Conservation (phyloP, 1,140 invertebrate genomes). For the Pseudomyrmex sp. region DNA sequence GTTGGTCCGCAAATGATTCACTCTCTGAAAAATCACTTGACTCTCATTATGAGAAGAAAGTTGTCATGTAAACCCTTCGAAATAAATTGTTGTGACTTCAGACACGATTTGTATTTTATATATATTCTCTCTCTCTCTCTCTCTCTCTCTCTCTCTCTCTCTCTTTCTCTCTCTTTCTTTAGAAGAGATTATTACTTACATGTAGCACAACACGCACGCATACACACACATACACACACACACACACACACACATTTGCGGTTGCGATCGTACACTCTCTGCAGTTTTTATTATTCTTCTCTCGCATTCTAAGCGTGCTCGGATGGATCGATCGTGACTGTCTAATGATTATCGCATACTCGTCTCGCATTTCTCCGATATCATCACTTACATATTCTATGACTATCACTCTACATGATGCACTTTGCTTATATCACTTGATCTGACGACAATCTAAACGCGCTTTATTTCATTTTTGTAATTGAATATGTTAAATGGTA, state of each 20-base stretch:
- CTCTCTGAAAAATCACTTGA: background rate
- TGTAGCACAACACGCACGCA: background rate
- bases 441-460: conserved; percentile 7
- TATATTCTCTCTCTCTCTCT: too few species aligned
- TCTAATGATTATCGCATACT: conserved; percentile 16
- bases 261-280: background rate
- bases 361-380: conserved; percentile 3
- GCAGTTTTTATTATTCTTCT: background rate
- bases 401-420: conserved; percentile 45
- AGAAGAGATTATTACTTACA: background rate
- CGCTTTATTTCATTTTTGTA: conserved; percentile 23
- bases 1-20: background rate
- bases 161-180: too few species aligned
- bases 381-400: conserved; percentile 30
- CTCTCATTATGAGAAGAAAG: background rate
- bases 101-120: too few species aligned
- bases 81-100: too few species aligned
- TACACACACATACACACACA: too few species aligned
- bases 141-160: too few species aligned
- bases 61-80: too few species aligned
- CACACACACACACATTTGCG: too few species aligned
- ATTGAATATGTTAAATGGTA: conserved; percentile 15
- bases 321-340: conserved; percentile 40
- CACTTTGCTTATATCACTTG: conserved; percentile 27
- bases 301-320: conserved; percentile 6